Conservation (phyloP, 1,140 invertebrate genomes). For the Zaprionus tsacasi region DNA sequence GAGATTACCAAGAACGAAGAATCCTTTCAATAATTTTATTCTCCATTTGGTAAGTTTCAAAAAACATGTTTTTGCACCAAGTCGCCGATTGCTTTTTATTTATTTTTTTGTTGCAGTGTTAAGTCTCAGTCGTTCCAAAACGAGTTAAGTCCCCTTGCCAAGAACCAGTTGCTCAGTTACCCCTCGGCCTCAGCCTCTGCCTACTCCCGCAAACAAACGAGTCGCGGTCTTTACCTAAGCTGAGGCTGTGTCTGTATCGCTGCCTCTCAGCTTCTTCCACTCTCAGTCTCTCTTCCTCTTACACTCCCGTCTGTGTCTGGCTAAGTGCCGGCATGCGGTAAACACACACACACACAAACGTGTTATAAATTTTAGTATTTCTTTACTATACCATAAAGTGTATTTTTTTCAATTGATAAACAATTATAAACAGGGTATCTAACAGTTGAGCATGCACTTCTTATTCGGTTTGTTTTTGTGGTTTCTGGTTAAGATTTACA, state of each 20-base stretch:
- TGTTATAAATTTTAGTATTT: background rate
- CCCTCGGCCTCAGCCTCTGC: conserved; percentile 18
- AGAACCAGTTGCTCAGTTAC: conserved; percentile 67
- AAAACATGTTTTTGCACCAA: conserved; percentile 40
- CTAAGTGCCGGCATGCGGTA: conserved; percentile 41
- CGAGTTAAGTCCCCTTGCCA: conserved; percentile 66
- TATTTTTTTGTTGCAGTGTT: conserved; percentile 40
- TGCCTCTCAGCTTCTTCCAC: conserved; percentile 2
- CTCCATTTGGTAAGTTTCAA: conserved; percentile 34
- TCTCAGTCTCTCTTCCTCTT: conserved; percentile 21
- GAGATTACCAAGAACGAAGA: background rate
- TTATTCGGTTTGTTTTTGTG: background rate
- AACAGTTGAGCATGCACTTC: background rate
- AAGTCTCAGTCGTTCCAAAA: conserved; percentile 40
- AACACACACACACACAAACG: conserved; percentile 36
- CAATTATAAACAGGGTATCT: background rate
- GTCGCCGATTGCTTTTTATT: background rate
- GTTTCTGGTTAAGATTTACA: conserved; percentile 9
- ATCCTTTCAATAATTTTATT: conserved; percentile 11
- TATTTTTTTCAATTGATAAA: background rate
- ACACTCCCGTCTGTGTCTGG: background rate
- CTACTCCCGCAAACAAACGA: conserved; percentile 45
- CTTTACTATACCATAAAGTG: background rate
- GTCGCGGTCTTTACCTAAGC: conserved; percentile 51
- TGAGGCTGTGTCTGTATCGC: background rate